Conservation (phyloP, 2,797 vertebrate species). For the Sebastes trivittatus region DNA sequence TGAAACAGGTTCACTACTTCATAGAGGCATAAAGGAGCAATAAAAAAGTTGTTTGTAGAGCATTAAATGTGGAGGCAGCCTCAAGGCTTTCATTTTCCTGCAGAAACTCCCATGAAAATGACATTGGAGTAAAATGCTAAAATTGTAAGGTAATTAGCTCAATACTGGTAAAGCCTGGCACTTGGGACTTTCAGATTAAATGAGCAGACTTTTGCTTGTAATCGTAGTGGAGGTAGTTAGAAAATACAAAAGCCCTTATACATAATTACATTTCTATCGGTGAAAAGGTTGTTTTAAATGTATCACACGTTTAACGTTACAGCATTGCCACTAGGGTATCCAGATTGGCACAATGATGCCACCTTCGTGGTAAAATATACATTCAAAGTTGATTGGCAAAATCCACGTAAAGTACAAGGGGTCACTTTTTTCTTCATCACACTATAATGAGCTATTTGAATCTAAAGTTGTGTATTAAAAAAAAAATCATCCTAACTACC, state of each 20-base stretch:
- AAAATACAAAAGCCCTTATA: not conserved
- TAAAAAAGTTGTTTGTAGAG: conserved; percentile 46
- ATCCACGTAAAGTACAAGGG: no score
- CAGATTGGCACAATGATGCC: not conserved
- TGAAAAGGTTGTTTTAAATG: not conserved
- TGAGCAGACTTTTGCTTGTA: not conserved
- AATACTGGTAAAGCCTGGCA: not conserved
- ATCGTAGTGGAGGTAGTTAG: not conserved
- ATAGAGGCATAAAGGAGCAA: conserved; percentile 36
- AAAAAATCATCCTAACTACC: not conserved
- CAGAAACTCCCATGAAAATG: not conserved
- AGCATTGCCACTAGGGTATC: not conserved
- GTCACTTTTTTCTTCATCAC: not conserved
- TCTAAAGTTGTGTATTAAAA: not conserved
- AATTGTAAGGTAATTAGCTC: not conserved
- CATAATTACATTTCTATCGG: not conserved
- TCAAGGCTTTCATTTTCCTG: conserved; percentile 12
- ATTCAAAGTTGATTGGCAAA: not conserved
- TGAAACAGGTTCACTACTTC: conserved; percentile 27
- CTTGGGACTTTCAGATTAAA: not conserved
- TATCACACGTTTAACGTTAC: not conserved
- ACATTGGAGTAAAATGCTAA: not conserved
- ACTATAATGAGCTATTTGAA: not conserved
- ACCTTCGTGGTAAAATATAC: not conserved
- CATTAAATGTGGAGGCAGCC: conserved; percentile 13